Evolutionary conservation across 1,140 invertebrate genomes (phyloP), one percentile per base, ranked within the genome.

Genomic region (Melipona quadrifasciata): DNA sequence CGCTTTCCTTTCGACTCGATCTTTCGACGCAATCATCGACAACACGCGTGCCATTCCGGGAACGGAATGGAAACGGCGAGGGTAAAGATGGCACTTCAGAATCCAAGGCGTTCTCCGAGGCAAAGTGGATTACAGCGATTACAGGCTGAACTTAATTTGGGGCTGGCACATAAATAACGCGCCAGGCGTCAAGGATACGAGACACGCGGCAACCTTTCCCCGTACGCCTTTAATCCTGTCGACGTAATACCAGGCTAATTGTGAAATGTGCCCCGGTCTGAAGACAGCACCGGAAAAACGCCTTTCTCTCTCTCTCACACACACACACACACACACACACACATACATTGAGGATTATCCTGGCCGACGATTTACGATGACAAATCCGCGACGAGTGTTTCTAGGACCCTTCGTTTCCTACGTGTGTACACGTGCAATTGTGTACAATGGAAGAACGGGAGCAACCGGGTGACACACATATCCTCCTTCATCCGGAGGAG

Each of bases 81-180:
- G 39, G 39, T 47, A 14, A 11, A 61, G 58, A 61, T n/a, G 11
- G 58, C 58, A n/a, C 72, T 83, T 74, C 70, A 81, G 78, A 64
- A 73, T 74, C 79, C 58, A 24, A 51, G 79, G 75, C 79, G 34
- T 80, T 77, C 47, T 68, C 10, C 64, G 3, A 6, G 17, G 51
- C 65, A 89, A 90, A 90, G 87, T 90, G 87, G 87, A 89, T 90
- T 90, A 87, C 85, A 14, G 16, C 85, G 87, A 89, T 89, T 81
- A 80, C 85, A 83, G 80, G 77, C 65, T 55, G 64, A 81, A 86
- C 76, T 89, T 89, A 89, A 89, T 89, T 89, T 86, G 75, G 77
- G 67, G 53, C 67, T 55, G 80, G 77, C 84, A 80, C 84, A 86
- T 89, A 89, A 89, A 89, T 89, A 89, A 89, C 88, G 12, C 61